phyloP scores from a whole-genome alignment of 2,797 vertebrate species.

The Zalophus californianus region DNA sequence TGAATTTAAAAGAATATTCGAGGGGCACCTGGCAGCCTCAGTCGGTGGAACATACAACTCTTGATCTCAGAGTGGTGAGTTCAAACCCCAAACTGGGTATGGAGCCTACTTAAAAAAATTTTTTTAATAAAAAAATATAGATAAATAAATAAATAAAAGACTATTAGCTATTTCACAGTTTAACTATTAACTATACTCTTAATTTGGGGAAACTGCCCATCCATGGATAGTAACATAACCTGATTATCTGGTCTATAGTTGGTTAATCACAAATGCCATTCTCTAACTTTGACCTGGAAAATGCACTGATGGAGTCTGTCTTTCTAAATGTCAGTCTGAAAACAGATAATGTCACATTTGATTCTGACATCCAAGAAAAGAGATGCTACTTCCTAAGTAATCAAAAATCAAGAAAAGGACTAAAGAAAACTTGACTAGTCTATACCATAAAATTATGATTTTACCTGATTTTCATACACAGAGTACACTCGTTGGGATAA shows the following conservation, averaged over 20 bases:
- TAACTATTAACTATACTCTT: slow-evolving; percentile 17
- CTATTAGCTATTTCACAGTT: neutral
- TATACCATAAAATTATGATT: neutral
- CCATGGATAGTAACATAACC: neutral
- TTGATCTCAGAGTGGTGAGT: neutral
- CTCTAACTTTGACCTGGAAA: neutral
- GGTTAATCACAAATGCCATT: neutral
- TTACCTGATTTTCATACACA: slow-evolving; percentile 85
- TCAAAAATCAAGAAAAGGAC: neutral
- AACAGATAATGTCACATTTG: neutral
- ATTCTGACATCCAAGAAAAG: slow-evolving; percentile 3
- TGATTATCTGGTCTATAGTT: neutral
- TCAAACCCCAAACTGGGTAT: neutral
- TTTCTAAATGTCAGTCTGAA: neutral
- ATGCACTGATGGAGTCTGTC: neutral
- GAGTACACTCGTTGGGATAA: slow-evolving; percentile 89
- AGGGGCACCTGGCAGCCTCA: neutral
- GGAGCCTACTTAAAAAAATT: neutral
- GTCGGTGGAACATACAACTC: neutral
- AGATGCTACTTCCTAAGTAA: neutral
- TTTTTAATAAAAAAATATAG: too few relatives aligned
- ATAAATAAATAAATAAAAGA: neutral
- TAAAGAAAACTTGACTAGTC: neutral
- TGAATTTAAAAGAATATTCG: neutral
- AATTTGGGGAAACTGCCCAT: neutral